Evolutionary conservation across 1,140 invertebrate genomes (phyloP).

Genomic region (Aphelenchoides avenae): DNA sequence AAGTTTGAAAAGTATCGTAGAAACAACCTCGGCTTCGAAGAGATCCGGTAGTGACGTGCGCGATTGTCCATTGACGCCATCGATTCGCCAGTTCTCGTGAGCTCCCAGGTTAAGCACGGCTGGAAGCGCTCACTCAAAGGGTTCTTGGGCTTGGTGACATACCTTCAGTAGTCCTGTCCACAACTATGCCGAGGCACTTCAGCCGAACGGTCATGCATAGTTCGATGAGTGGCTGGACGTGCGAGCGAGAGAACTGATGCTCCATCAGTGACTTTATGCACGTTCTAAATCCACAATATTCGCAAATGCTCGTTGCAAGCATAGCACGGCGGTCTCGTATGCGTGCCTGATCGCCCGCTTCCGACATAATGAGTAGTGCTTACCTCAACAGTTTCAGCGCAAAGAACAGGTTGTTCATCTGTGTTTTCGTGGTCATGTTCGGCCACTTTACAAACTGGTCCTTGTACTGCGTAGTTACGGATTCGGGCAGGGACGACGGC

Average conservation of each 20-base stretch:
- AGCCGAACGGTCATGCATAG: slow-evolving; percentile 53
- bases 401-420: slow-evolving; percentile 35
- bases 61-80: slow-evolving; percentile 35
- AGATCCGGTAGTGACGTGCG: slow-evolving; percentile 57
- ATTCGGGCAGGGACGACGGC: slow-evolving; percentile 43
- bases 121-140: slow-evolving; percentile 28
- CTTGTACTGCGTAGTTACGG: slow-evolving; percentile 35
- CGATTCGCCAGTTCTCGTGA: slow-evolving; percentile 56
- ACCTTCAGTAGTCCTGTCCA: slow-evolving; percentile 37
- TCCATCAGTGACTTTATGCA: slow-evolving; percentile 46
- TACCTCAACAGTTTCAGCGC: slow-evolving; percentile 40
- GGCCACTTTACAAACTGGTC: slow-evolving; percentile 54
- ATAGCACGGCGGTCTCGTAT: too few species aligned
- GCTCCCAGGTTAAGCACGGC: slow-evolving; percentile 33
- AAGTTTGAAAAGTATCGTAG: neutral
- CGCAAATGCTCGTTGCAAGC: slow-evolving; percentile 16
- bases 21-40: slow-evolving; percentile 52
- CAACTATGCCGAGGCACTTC: slow-evolving; percentile 39
- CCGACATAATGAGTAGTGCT: neutral
- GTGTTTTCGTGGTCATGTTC: slow-evolving; percentile 20
- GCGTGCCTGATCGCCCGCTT: too few species aligned
- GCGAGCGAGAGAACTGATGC: slow-evolving; percentile 37
- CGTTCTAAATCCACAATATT: slow-evolving; percentile 27
- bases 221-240: slow-evolving; percentile 53
- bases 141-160: neutral